A percentile compares a stretch with the other conserved stretches of the same genome.
Conservation (phyloP, 2,797 vertebrate genomes). For the Prionace glauca region DNA sequence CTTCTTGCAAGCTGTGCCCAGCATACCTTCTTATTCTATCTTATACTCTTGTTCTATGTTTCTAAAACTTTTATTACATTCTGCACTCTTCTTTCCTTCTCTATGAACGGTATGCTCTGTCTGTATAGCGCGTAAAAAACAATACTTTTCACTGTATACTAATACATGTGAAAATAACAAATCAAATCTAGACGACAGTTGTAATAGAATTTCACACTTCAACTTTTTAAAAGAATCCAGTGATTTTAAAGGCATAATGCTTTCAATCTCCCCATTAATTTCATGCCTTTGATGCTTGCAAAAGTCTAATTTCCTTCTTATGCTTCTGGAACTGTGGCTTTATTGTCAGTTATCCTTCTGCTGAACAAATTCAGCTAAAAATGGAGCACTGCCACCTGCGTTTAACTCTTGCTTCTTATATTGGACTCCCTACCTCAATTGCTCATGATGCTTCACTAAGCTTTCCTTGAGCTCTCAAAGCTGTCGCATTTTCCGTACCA, state of each 20-base stretch:
- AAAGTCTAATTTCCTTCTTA: background rate
- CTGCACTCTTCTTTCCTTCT: no score
- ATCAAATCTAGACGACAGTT: background rate
- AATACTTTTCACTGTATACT: no score
- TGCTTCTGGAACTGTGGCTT: background rate
- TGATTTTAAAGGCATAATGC: background rate
- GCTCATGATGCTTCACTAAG: background rate
- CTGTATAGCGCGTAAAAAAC: no score
- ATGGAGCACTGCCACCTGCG: background rate
- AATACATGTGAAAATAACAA: no score
- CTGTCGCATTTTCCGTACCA: background rate
- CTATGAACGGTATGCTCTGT: no score
- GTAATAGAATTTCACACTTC: background rate
- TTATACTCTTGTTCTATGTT: no score
- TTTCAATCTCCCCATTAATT: background rate
- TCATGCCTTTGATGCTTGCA: background rate
- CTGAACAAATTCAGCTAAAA: background rate
- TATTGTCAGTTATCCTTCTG: background rate
- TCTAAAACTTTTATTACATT: no score
- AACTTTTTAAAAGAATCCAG: background rate
- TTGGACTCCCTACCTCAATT: background rate
- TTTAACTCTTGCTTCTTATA: background rate
- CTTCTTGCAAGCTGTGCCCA: no score
- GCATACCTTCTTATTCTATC: no score
- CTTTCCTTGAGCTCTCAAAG: background rate